phyloP scores from a whole-genome alignment of 2,888 invertebrate genomes.

The Cerastis leucographa region DNA sequence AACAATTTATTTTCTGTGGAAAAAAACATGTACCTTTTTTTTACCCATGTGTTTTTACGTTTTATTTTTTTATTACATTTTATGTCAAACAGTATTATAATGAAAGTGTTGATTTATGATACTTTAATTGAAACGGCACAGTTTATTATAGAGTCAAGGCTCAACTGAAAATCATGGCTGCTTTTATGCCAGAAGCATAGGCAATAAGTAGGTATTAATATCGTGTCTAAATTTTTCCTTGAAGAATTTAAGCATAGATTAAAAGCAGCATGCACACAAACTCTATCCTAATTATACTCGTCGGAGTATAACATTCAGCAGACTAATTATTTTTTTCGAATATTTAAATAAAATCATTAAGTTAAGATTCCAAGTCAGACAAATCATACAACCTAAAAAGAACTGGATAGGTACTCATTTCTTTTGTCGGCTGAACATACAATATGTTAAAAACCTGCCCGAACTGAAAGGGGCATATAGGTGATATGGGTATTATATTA shows the following conservation, averaged over 20 bases:
- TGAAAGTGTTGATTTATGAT: not conserved
- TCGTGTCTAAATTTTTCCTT: not conserved
- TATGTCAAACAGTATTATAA: slow-evolving; percentile 7
- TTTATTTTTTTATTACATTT: not conserved
- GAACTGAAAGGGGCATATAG: too few relatives aligned
- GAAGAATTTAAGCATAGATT: not conserved
- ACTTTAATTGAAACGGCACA: not conserved
- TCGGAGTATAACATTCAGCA: not conserved
- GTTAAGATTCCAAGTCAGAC: not conserved
- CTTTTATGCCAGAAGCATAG: not conserved
- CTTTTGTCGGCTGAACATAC: slow-evolving; percentile 11
- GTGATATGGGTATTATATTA: too few relatives aligned
- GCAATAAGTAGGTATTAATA: not conserved
- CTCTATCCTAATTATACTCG: not conserved
- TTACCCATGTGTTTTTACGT: not conserved
- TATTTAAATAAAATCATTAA: not conserved
- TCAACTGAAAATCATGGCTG: slow-evolving; percentile 1
- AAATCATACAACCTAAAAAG: not conserved
- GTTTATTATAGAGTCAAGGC: slow-evolving; percentile 6
- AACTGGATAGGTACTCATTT: not conserved
- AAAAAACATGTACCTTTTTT: not conserved
- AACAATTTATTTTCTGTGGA: not conserved
- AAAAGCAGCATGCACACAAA: not conserved
- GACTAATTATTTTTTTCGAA: not conserved
- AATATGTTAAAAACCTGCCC: not conserved